Evolutionary conservation across 2,797 vertebrate genomes (phyloP).

Genomic region (Fistularia commersonii): DNA sequence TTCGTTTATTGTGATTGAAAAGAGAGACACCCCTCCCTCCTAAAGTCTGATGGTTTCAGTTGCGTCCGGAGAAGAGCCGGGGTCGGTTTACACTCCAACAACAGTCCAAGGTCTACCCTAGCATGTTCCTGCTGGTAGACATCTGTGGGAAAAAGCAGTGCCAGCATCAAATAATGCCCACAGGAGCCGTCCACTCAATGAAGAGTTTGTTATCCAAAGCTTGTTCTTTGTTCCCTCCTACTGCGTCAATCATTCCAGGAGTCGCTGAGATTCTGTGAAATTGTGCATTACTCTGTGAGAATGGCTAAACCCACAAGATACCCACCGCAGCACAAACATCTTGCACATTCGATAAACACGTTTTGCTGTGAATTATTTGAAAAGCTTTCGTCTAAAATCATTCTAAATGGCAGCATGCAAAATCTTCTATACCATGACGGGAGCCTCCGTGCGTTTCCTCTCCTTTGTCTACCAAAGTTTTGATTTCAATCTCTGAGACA

Average conservation of each 20-base stretch:
- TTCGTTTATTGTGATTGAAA: too few relatives aligned
- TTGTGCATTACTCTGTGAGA: conserved; percentile 46
- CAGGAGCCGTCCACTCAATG: conserved; percentile 38
- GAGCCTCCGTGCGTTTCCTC: too few relatives aligned
- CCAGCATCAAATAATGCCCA: conserved; percentile 40
- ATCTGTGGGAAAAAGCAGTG: conserved; percentile 59
- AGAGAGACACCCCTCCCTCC: conserved; percentile 9
- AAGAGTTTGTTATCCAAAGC: conserved; percentile 61
- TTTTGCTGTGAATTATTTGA: too few relatives aligned
- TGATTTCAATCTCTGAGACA: too few relatives aligned
- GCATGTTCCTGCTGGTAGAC: conserved; percentile 33
- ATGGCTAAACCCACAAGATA: conserved; percentile 40
- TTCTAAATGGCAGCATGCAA: too few relatives aligned
- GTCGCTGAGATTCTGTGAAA: conserved; percentile 47
- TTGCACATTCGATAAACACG: too few relatives aligned
- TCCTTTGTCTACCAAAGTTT: too few relatives aligned
- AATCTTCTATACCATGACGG: too few relatives aligned
- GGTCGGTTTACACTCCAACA: conserved; percentile 51
- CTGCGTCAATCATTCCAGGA: conserved; percentile 48
- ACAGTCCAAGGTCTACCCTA: conserved; percentile 31
- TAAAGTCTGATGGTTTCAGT: conserved; percentile 31
- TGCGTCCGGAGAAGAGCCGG: conserved; percentile 25
- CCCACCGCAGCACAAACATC: too few relatives aligned
- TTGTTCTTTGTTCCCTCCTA: conserved; percentile 49
- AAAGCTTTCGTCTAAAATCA: too few relatives aligned